Conservation (phyloP, 2,113 vertebrate species). For the Tragelaphus buxtoni region DNA sequence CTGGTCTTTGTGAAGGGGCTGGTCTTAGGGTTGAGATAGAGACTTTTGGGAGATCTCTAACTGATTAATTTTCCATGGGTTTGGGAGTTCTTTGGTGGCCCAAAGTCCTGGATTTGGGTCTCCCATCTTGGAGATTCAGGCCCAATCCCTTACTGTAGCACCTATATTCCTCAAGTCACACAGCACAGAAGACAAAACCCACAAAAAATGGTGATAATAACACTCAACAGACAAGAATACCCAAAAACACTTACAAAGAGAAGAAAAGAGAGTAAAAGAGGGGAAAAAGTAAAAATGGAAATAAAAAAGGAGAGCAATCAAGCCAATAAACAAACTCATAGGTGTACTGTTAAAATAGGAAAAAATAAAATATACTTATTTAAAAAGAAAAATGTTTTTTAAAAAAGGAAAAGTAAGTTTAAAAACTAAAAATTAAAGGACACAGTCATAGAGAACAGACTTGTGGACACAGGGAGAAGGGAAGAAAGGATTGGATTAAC, state of each 20-base stretch:
- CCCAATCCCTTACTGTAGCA: neutral
- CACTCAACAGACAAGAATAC: neutral
- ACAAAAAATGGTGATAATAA: neutral
- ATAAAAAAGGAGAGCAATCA: neutral
- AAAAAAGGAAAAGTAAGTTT: neutral
- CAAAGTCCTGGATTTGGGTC: neutral
- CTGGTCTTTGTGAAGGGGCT: neutral
- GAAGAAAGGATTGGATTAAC: neutral
- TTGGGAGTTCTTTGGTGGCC: neutral
- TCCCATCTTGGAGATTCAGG: neutral
- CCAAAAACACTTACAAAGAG: neutral
- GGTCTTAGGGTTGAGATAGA: neutral
- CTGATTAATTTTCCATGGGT: neutral
- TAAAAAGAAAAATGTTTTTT: neutral
- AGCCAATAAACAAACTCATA: neutral
- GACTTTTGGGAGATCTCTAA: neutral
- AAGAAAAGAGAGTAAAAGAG: neutral
- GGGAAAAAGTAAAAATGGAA: neutral
- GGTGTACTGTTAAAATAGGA: neutral
- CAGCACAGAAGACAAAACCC: neutral
- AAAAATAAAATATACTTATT: neutral
- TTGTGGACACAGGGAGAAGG: neutral
- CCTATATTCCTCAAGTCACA: neutral
- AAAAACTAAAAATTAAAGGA: neutral
- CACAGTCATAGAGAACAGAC: neutral